Evolutionary conservation across 2,113 vertebrate genomes (phyloP), one percentile per base, ranked within the genome.

Genomic region (Panthera uncia): DNA sequence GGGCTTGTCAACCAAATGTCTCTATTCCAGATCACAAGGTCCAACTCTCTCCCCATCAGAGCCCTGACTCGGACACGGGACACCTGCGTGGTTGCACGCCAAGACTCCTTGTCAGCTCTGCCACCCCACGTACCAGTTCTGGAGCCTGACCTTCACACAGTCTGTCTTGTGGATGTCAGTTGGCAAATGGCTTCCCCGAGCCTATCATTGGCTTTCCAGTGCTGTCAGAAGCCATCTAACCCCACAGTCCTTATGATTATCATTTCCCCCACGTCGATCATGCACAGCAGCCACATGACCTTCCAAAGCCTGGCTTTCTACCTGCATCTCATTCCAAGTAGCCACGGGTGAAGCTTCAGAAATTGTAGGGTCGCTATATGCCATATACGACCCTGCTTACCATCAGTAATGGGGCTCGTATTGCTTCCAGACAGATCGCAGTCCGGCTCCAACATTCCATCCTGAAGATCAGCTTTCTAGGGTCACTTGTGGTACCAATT

Each of bases 21-120:
- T 88, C 65, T 38, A 25, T 79, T 88, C 4, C 33, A 57, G n/a
- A 36, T 89, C 57, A 65, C 11, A 48, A 68, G 9, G 3, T 66
- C 52, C 79, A 76, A 19, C 6, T 63, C 23, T 25, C 69, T 18
- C 45, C 36, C n/a, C 48, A 9, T 55, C 27, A 9, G 48, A 76
- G 55, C 92, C 21, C 7, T 25, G 15, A 48, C 18, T 48, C 81
- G 65, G 82, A 88, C 41, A n/a, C 4, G 55, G 41, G 87, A 68
- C 13, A 10, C 16, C 4, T 7, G 9, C 0, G 9, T 13, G 15
- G 27, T 76, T 81, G 10, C 15, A 41, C 0, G 9, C 52, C 63
- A 4, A 27, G 25, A 11, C 14, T n/a, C 19, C 71, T 95, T 69
- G 92, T 45, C 10, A 74, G 21, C 23, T 66, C 7, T 7, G 38